phyloP scores from a whole-genome alignment of 2,888 invertebrate genomes.

The Pediacus dermestoides region DNA sequence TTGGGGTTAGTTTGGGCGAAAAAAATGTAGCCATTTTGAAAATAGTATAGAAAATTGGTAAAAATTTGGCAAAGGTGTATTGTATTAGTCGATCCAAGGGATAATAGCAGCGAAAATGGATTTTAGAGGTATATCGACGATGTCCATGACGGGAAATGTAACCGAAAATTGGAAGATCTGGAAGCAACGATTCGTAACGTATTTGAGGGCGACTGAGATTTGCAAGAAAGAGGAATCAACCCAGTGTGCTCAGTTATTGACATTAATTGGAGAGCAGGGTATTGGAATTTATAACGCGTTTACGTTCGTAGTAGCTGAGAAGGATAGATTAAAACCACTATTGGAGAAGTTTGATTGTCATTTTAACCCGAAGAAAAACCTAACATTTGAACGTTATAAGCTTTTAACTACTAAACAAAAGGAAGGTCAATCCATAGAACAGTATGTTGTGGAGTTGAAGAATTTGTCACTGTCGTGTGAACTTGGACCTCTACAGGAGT shows the following conservation, averaged over 20 bases:
- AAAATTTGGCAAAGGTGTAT: too few relatives aligned
- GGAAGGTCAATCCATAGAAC: constrained; percentile 14
- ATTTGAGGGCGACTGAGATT: constrained; percentile 20
- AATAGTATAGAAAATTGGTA: too few relatives aligned
- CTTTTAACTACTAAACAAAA: constrained; percentile 17
- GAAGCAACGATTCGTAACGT: constrained; percentile 19
- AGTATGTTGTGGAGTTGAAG: constrained; percentile 16
- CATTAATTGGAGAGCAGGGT: constrained; percentile 22
- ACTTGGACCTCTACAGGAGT: constrained; percentile 13
- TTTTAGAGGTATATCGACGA: too few relatives aligned
- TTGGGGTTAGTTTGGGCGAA: too few relatives aligned
- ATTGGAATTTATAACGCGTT: constrained; percentile 20
- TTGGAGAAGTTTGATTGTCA: constrained; percentile 13
- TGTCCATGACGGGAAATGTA: too few relatives aligned
- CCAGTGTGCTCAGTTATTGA: constrained; percentile 16
- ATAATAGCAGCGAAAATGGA: too few relatives aligned
- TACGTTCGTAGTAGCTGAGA: constrained; percentile 13
- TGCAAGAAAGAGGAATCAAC: constrained; percentile 11
- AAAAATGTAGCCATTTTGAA: too few relatives aligned
- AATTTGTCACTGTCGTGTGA: constrained; percentile 17
- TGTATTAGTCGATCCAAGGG: too few relatives aligned
- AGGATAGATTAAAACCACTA: constrained; percentile 12
- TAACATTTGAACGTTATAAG: constrained; percentile 18
- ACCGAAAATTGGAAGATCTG: constrained; percentile 18
- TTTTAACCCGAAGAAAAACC: constrained; percentile 14